Conservation (phyloP, 1,140 invertebrate species). For the Orchestia grillus region DNA sequence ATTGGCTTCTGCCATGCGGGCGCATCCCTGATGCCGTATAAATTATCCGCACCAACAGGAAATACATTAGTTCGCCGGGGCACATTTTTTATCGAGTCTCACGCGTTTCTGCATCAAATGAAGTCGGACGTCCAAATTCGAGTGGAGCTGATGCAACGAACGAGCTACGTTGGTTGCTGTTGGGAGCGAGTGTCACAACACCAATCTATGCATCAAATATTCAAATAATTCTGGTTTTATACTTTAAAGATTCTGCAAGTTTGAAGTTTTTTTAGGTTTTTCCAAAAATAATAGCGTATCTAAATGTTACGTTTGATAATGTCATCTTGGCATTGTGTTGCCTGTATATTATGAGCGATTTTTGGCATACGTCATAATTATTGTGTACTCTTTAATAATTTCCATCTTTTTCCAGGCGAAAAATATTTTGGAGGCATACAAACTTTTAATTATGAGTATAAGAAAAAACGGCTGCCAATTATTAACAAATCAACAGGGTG, state of each 20-base stretch:
- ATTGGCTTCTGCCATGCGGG: background rate
- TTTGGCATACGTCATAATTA: too few relatives aligned
- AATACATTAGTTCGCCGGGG: background rate
- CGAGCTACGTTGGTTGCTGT: background rate
- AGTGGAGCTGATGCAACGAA: background rate
- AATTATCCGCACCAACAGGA: background rate
- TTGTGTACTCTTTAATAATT: too few relatives aligned
- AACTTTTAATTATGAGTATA: too few relatives aligned
- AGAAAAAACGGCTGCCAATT: too few relatives aligned
- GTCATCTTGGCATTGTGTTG: too few relatives aligned
- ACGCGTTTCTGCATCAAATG: background rate
- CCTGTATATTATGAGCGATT: too few relatives aligned
- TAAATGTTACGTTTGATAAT: too few relatives aligned
- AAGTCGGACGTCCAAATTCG: background rate
- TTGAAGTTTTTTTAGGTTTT: background rate
- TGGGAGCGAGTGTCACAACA: background rate
- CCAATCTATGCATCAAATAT: background rate
- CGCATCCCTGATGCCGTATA: background rate
- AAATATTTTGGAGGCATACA: too few relatives aligned
- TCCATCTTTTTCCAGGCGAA: too few relatives aligned
- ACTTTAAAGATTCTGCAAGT: background rate
- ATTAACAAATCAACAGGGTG: too few relatives aligned
- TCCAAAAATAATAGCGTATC: too few relatives aligned
- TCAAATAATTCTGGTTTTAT: background rate
- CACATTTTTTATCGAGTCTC: background rate